Evolutionary conservation across 2,113 vertebrate species (phyloP).

Genomic region (Ceyx margarethae): DNA sequence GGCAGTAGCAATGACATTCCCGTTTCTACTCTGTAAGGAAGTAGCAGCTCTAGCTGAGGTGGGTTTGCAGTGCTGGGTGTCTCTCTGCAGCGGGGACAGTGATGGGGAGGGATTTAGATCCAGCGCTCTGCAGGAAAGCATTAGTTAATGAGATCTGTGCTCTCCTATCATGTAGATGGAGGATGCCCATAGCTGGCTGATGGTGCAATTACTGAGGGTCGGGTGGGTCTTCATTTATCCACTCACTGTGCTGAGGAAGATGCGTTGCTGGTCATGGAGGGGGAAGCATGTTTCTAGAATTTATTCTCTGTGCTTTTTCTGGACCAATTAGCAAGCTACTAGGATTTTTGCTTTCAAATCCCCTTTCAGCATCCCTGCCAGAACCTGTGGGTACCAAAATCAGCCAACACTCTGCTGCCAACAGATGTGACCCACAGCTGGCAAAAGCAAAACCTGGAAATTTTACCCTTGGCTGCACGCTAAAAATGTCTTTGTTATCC

Average conservation of each 20-base stretch:
- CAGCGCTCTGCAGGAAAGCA: not conserved
- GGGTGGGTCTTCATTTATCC: not conserved
- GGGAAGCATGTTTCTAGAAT: not conserved
- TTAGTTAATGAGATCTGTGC: not conserved
- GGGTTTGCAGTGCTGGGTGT: not conserved
- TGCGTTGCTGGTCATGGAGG: not conserved
- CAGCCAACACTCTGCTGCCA: not conserved
- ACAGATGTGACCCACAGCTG: not conserved
- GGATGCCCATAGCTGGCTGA: not conserved
- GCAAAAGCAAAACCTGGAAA: not conserved
- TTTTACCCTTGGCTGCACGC: not conserved
- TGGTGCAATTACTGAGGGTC: rapidly evolving
- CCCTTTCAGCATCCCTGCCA: not conserved
- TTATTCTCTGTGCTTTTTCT: not conserved
- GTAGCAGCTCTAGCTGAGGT: not conserved
- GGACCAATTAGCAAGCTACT: not conserved
- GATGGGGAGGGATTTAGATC: not conserved
- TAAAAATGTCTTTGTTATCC: not conserved
- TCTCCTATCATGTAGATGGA: not conserved
- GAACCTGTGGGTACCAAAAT: not conserved
- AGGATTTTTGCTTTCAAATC: not conserved
- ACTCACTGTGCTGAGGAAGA: not conserved
- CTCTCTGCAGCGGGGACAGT: not conserved
- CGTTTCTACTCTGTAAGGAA: not conserved
- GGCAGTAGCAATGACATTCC: not conserved